Conservation (phyloP, 2,113 vertebrate genomes). For the Salvelinus sp. region DNA sequence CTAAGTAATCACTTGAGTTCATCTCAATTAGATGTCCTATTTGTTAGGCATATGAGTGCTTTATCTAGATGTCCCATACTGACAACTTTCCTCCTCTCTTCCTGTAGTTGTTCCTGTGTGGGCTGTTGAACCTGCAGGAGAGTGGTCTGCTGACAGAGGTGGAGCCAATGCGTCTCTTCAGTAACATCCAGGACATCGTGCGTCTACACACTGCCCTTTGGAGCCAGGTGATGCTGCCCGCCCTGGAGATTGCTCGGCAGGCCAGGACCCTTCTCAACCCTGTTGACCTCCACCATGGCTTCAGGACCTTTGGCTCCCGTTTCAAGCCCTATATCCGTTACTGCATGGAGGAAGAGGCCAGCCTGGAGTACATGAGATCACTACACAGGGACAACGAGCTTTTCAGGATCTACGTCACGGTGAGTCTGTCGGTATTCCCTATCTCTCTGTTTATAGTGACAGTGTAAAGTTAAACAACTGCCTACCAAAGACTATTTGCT, state of each 20-base stretch:
- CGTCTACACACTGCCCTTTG: conserved; percentile 85
- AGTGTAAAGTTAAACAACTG: too few species aligned
- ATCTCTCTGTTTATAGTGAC: background rate
- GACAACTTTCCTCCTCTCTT: background rate
- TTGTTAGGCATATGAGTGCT: too few species aligned
- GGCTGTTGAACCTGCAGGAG: conserved; percentile 77
- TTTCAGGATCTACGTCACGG: conserved; percentile 88
- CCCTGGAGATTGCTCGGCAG: conserved; percentile 81
- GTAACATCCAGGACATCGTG: conserved; percentile 88
- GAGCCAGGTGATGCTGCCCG: conserved; percentile 83
- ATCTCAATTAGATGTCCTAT: background rate
- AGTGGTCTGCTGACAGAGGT: conserved; percentile 77
- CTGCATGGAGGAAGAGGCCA: conserved; percentile 95
- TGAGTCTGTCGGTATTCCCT: conserved; percentile 58
- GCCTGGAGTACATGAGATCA: conserved; percentile 91
- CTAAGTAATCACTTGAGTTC: background rate
- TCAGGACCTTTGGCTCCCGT: conserved; percentile 84
- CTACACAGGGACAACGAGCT: conserved; percentile 90
- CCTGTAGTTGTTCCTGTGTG: conserved; percentile 57
- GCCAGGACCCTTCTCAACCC: conserved; percentile 79
- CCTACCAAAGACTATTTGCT: too few species aligned
- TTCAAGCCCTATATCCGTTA: conserved; percentile 93
- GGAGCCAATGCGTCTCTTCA: conserved; percentile 85
- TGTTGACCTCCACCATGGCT: conserved; percentile 80
- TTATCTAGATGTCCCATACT: background rate